These are phyloP conservation scores for Megalops cyprinoides DNA, from an alignment of 2,797 vertebrate species.

Conservation along the genomic window DNA sequence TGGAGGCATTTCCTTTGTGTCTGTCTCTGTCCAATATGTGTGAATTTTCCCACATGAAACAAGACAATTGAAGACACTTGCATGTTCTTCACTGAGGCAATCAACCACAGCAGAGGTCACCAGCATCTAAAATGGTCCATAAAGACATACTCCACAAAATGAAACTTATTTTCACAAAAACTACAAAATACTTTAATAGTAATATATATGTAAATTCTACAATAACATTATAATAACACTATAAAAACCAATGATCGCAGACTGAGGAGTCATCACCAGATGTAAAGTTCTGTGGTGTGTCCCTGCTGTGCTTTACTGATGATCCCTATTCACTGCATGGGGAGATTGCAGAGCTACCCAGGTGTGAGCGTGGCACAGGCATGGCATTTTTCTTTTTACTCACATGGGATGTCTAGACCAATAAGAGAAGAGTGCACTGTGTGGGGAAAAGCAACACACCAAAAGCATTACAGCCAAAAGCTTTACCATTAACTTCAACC, in stretches of 20 bases:
- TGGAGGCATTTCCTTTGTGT: slow-evolving; percentile 12
- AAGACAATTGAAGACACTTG: neutral
- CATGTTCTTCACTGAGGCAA: neutral
- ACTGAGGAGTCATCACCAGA: neutral
- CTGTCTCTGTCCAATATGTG: neutral
- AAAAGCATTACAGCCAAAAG: neutral
- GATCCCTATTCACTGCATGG: neutral
- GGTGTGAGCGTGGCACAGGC: neutral
- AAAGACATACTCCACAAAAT: too few relatives aligned
- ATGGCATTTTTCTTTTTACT: neutral
- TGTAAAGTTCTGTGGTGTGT: neutral
- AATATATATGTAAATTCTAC: too few relatives aligned
- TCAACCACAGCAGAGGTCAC: neutral
- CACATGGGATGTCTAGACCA: neutral
- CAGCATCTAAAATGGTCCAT: neutral
- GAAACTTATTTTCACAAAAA: too few relatives aligned
- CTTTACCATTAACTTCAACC: too few relatives aligned
- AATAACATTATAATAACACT: too few relatives aligned
- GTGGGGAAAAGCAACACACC: neutral
- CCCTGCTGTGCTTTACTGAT: neutral
- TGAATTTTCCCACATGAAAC: neutral
- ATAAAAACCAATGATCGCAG: neutral
- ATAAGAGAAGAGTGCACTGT: neutral
- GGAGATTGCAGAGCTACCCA: neutral
- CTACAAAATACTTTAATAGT: too few relatives aligned